These are phyloP conservation scores for Asarcornis scutulata DNA, from an alignment of 2,113 vertebrate genomes.

Conservation along the genomic window DNA sequence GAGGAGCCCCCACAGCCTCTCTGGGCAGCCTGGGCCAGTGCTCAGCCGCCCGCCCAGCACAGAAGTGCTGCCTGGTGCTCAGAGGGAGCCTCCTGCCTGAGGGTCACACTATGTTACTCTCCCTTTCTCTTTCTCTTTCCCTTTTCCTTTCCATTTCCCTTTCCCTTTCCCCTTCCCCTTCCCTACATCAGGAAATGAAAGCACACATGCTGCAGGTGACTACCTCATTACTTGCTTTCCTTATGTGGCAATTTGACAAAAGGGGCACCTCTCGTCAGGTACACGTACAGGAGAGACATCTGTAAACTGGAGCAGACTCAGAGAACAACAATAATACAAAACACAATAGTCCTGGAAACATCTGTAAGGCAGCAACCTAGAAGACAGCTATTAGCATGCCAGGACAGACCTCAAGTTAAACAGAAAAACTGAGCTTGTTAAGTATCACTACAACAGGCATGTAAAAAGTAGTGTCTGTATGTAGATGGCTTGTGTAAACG, in stretches of 20 bases:
- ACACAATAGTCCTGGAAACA: not conserved
- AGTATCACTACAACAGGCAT: slow-evolving; percentile 1
- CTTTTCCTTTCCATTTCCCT: not conserved
- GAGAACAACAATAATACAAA: not conserved
- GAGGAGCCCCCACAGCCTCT: not conserved
- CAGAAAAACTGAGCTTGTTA: slow-evolving; percentile 30
- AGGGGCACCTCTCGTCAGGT: not conserved
- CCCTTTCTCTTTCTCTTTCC: not conserved
- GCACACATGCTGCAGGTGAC: not conserved
- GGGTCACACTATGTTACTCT: not conserved
- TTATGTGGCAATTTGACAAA: not conserved
- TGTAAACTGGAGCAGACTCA: not conserved
- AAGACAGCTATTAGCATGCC: not conserved
- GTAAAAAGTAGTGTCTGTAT: not conserved
- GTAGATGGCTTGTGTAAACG: slow-evolving; percentile 3
- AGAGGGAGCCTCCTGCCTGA: not conserved
- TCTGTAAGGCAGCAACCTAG: slow-evolving; percentile 14
- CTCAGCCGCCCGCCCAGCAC: not conserved
- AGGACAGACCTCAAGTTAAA: slow-evolving; percentile 35
- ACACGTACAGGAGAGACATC: not conserved
- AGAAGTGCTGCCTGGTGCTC: not conserved
- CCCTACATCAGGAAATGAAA: not conserved
- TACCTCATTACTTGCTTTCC: not conserved
- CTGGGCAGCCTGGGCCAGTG: not conserved
- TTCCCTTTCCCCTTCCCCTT: not conserved